A percentile compares a stretch with the other conserved stretches of the same genome.
These are phyloP conservation scores for Ctenodactylus gundi DNA, from an alignment of 2,113 vertebrate genomes.

Conservation along the genomic window DNA sequence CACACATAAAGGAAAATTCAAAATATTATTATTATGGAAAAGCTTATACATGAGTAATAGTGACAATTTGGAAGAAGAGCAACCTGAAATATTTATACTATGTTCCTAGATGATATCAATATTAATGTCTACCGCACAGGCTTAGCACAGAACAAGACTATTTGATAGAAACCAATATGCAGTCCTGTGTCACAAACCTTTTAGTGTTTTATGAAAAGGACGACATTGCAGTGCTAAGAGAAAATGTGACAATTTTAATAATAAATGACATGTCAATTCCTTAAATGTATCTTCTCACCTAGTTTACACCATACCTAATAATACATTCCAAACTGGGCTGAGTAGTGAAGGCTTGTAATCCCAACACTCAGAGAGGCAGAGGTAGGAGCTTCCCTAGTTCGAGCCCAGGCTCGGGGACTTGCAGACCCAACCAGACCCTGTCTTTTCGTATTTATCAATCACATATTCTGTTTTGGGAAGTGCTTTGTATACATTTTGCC, in stretches of 20 bases:
- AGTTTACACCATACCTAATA: neutral
- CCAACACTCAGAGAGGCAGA: too few relatives aligned
- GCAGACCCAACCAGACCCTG: too few relatives aligned
- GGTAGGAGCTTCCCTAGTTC: too few relatives aligned
- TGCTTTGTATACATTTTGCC: neutral
- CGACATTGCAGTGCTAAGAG: neutral
- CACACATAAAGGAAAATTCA: neutral
- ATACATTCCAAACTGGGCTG: neutral
- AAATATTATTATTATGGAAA: neutral
- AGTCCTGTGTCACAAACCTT: neutral
- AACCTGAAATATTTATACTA: neutral
- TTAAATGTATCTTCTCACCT: neutral
- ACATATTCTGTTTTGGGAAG: neutral
- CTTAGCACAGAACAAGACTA: neutral
- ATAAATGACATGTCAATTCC: neutral
- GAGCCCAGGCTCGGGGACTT: too few relatives aligned
- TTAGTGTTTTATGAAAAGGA: neutral
- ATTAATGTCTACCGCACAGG: neutral
- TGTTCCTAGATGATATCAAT: neutral
- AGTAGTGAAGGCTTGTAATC: too few relatives aligned
- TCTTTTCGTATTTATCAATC: neutral
- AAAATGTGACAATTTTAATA: neutral
- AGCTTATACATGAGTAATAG: neutral
- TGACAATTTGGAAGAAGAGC: neutral
- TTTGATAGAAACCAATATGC: neutral